phyloP scores from a whole-genome alignment of 2,113 vertebrate genomes.

The Coryphaenoides rupestris region DNA sequence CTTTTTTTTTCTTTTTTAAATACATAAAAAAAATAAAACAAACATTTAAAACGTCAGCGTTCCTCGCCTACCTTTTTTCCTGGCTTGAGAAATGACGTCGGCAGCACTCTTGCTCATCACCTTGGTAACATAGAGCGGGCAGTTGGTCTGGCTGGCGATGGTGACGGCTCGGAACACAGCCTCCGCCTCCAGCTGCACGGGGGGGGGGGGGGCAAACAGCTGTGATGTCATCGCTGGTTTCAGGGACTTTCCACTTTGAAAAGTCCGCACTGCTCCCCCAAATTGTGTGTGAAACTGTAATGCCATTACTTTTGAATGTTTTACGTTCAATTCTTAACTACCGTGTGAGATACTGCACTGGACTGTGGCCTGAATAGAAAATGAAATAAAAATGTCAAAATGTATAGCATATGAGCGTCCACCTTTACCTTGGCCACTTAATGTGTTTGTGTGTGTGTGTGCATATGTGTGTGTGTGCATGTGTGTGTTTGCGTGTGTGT shows the following conservation, averaged over 20 bases:
- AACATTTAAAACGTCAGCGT: not conserved
- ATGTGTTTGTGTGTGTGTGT: not conserved
- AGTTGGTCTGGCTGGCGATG: slow-evolving; percentile 97
- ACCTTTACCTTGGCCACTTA: slow-evolving; percentile 15
- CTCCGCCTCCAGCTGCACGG: slow-evolving; percentile 90
- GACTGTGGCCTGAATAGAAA: no score
- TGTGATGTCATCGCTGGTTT: no score
- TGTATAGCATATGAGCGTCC: not conserved
- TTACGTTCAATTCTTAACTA: no score
- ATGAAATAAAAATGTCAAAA: no score
- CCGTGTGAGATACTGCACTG: no score
- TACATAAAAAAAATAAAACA: not conserved
- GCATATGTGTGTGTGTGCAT: no score
- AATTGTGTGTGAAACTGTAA: no score
- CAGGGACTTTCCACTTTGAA: no score
- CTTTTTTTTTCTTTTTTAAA: no score
- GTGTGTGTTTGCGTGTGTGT: no score
- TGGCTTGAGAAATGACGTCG: slow-evolving; percentile 95
- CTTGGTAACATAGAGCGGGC: slow-evolving; percentile 93
- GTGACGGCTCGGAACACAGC: slow-evolving; percentile 95
- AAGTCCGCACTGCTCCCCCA: no score
- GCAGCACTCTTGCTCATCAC: slow-evolving; percentile 98
- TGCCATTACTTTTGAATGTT: no score
- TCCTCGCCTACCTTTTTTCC: slow-evolving; percentile 84
- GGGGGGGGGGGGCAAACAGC: slow-evolving; percentile 8